Percentiles rank a stretch among this genome's conserved stretches.
These are phyloP conservation scores for Arctopsyche grandis DNA, from an alignment of 1,140 invertebrate species.

Conservation along the genomic window DNA sequence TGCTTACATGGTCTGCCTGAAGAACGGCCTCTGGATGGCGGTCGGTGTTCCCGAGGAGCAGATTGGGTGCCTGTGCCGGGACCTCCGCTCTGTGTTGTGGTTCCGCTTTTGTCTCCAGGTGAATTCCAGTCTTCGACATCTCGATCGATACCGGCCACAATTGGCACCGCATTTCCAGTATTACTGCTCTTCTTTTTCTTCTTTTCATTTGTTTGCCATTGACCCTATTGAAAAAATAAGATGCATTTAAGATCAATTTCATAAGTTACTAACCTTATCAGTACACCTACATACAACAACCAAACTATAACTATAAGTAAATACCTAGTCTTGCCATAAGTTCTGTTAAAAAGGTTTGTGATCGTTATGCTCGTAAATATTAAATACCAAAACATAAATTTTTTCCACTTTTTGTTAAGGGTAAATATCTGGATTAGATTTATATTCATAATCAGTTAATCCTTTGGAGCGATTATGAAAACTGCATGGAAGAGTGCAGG, in stretches of 20 bases:
- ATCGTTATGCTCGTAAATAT: too few relatives aligned
- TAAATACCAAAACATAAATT: too few relatives aligned
- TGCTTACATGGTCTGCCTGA: slow-evolving; percentile 27
- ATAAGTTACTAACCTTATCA: too few relatives aligned
- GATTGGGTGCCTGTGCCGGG: not conserved
- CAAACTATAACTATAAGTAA: too few relatives aligned
- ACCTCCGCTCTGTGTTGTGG: slow-evolving; percentile 50
- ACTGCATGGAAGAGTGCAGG: too few relatives aligned
- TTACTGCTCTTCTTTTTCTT: slow-evolving; percentile 81
- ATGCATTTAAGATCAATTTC: slow-evolving; percentile 7
- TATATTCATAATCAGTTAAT: too few relatives aligned
- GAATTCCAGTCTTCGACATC: slow-evolving; percentile 20
- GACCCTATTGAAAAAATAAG: slow-evolving; percentile 66
- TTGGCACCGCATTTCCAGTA: slow-evolving; percentile 64
- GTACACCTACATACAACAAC: too few relatives aligned
- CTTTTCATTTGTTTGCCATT: slow-evolving; percentile 83
- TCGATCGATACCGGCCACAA: slow-evolving; percentile 48
- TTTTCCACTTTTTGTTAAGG: too few relatives aligned
- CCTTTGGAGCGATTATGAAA: too few relatives aligned
- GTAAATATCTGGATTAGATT: too few relatives aligned
- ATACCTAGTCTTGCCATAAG: too few relatives aligned
- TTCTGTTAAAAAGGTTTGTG: too few relatives aligned
- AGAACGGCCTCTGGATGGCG: slow-evolving; percentile 14
- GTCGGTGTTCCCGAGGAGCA: slow-evolving; percentile 29
- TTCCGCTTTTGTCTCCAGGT: slow-evolving; percentile 15